Conservation (phyloP, 2,888 invertebrate species). For the Stictocephala bisonia region DNA sequence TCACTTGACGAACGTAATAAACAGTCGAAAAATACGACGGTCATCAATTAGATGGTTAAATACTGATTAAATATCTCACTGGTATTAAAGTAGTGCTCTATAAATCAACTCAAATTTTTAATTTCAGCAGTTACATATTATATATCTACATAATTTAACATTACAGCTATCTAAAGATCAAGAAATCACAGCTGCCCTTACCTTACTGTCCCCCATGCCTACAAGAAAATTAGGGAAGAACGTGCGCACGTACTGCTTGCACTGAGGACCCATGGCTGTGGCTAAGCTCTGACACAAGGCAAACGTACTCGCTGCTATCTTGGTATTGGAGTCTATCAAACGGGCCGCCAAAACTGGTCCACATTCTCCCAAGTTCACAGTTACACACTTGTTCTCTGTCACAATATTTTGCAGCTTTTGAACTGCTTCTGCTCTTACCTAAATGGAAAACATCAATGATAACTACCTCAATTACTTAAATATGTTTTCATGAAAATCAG, state of each 20-base stretch:
- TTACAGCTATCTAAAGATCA: too few relatives aligned
- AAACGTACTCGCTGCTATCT: conserved; percentile 86
- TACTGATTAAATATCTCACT: too few relatives aligned
- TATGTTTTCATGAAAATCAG: too few relatives aligned
- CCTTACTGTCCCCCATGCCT: conserved; percentile 77
- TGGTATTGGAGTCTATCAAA: conserved; percentile 91
- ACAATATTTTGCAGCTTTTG: conserved; percentile 79
- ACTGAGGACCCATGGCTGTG: conserved; percentile 80
- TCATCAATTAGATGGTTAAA: too few relatives aligned
- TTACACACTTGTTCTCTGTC: conserved; percentile 82
- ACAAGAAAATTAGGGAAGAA: conserved; percentile 86
- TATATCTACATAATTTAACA: too few relatives aligned
- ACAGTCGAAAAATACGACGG: too few relatives aligned
- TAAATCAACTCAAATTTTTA: too few relatives aligned
- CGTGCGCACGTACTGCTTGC: conserved; percentile 81
- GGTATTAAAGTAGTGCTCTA: too few relatives aligned
- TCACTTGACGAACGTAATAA: too few relatives aligned
- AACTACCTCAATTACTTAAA: too few relatives aligned
- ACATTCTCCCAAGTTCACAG: conserved; percentile 84
- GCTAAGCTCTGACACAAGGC: conserved; percentile 86
- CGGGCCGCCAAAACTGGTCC: conserved; percentile 82
- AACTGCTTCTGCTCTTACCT: conserved; percentile 79
- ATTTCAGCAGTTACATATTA: too few relatives aligned
- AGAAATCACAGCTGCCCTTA: too few relatives aligned
- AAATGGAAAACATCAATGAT: conserved; percentile 31